phyloP scores from a whole-genome alignment of 1,140 invertebrate genomes.

The Melitaea cinxia region DNA sequence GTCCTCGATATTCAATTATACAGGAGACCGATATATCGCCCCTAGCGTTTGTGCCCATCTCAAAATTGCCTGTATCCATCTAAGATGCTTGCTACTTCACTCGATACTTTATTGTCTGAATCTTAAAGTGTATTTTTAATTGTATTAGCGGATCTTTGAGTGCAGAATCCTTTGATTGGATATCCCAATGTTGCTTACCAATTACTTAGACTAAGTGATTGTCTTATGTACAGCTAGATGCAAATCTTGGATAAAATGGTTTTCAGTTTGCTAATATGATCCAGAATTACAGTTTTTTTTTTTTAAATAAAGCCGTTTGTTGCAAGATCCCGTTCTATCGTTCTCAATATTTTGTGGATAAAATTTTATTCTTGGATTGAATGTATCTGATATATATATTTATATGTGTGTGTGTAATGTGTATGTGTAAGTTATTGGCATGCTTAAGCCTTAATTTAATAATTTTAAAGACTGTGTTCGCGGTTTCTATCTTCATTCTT shows the following conservation, averaged over 20 bases:
- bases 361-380: too few relatives aligned
- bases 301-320: neutral
- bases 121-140: slow-evolving; percentile 7
- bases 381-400: too few relatives aligned
- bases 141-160: slow-evolving; percentile 29
- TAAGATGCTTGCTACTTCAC: neutral
- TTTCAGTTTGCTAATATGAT: neutral
- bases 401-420: too few relatives aligned
- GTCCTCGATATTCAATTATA: slow-evolving; percentile 69
- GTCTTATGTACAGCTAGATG: slow-evolving; percentile 43
- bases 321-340: too few relatives aligned
- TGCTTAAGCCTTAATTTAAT: too few relatives aligned
- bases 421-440: too few relatives aligned
- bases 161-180: slow-evolving; percentile 59
- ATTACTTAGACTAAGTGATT: slow-evolving; percentile 73
- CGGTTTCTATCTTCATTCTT: too few relatives aligned
- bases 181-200: slow-evolving; percentile 62
- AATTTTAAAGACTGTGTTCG: too few relatives aligned
- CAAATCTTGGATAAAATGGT: slow-evolving; percentile 7
- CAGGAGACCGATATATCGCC: slow-evolving; percentile 64
- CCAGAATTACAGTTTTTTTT: neutral
- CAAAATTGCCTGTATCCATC: slow-evolving; percentile 55
- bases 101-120: neutral
- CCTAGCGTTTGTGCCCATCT: slow-evolving; percentile 54
- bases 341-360: too few relatives aligned